These are phyloP conservation scores for Polymixis flavicincta DNA, from an alignment of 2,888 invertebrate species.

Conservation along the genomic window DNA sequence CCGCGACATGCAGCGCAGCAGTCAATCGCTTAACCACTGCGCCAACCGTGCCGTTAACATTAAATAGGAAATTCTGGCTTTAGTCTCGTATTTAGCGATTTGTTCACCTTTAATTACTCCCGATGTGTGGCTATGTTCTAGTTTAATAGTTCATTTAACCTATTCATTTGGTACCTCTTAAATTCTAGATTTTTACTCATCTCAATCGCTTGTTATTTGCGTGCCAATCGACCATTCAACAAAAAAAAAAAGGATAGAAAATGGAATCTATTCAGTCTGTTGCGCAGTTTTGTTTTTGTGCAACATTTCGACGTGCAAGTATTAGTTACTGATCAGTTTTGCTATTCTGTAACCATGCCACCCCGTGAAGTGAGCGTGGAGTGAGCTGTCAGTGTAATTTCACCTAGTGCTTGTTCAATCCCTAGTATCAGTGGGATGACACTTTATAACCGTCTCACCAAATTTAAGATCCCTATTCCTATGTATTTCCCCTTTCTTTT, in stretches of 20 bases:
- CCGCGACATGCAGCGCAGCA: no score
- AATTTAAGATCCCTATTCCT: no score
- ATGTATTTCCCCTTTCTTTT: no score
- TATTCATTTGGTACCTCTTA: background rate
- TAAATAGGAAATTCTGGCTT: background rate
- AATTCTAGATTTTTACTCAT: background rate
- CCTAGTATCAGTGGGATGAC: no score
- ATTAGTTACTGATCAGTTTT: background rate
- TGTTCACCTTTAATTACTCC: background rate
- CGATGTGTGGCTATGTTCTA: background rate
- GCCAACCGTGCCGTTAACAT: no score
- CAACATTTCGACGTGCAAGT: slow-evolving; percentile 12
- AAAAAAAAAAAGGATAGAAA: slow-evolving; percentile 46
- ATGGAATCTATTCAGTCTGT: slow-evolving; percentile 25
- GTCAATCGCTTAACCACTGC: no score
- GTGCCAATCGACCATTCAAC: slow-evolving; percentile 27
- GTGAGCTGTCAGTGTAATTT: no score
- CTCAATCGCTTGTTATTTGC: slow-evolving; percentile 37
- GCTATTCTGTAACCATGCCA: no score
- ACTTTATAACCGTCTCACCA: no score
- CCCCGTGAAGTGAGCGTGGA: no score
- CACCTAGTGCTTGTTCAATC: no score
- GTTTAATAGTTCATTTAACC: background rate
- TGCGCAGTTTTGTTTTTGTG: slow-evolving; percentile 34
- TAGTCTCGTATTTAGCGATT: background rate